A percentile compares a stretch with the other conserved stretches of the same genome.
These are phyloP conservation scores for Atherinosoma microstoma DNA, from an alignment of 2,797 vertebrate genomes.

Conservation along the genomic window DNA sequence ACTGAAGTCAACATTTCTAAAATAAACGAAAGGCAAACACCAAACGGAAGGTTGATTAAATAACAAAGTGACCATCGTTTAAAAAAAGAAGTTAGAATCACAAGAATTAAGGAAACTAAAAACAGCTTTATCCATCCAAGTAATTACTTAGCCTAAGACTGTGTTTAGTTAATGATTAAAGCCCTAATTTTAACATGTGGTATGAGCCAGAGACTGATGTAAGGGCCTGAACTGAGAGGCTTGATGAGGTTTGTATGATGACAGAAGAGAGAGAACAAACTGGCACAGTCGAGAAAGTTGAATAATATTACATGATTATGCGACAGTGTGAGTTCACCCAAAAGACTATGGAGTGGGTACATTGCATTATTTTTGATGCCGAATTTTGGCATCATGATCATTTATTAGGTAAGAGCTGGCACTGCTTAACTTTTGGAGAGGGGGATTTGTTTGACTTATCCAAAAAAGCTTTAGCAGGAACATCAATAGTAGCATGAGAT, in stretches of 20 bases:
- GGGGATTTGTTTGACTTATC: constrained; percentile 26
- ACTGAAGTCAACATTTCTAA: background rate
- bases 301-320: constrained; percentile 39
- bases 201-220: constrained; percentile 45
- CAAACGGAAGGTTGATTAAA: background rate
- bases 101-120: background rate
- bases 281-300: constrained; percentile 1
- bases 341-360: constrained; percentile 34
- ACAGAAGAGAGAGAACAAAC: constrained; percentile 26
- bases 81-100: background rate
- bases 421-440: constrained; percentile 16
- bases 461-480: constrained; percentile 30
- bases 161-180: constrained; percentile 26
- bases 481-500: constrained; percentile 5
- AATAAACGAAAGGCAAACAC: background rate
- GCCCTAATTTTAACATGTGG: constrained; percentile 44
- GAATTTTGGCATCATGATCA: constrained; percentile 29
- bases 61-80: background rate
- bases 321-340: constrained; percentile 25
- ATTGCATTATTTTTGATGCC: constrained; percentile 37
- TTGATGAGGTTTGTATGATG: constrained; percentile 53
- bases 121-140: background rate
- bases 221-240: constrained; percentile 25
- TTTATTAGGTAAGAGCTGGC: constrained; percentile 59
- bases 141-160: constrained; percentile 37